A percentile compares a stretch with the other conserved stretches of the same genome.
Evolutionary conservation across 2,797 vertebrate genomes (phyloP).

Genomic region (Urosaurus nigricauda): DNA sequence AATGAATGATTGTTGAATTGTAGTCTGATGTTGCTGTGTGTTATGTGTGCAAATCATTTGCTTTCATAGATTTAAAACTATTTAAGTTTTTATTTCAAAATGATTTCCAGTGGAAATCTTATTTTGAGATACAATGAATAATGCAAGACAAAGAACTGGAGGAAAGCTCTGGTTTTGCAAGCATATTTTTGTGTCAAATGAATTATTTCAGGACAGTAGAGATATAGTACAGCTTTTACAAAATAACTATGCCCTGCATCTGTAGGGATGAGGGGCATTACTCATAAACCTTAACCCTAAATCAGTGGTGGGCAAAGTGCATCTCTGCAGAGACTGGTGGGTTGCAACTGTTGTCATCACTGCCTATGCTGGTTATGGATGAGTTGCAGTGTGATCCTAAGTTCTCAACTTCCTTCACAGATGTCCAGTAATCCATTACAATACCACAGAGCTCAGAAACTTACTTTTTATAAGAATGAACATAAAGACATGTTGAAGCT

Average conservation of each 20-base stretch:
- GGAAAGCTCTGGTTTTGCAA: constrained; percentile 73
- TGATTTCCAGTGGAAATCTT: constrained; percentile 63
- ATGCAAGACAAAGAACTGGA: constrained; percentile 69
- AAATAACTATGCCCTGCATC: constrained; percentile 18
- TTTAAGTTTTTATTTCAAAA: constrained; percentile 71
- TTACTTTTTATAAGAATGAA: background rate
- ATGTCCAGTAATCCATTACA: background rate
- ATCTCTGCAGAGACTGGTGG: too few species aligned
- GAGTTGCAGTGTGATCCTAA: too few species aligned
- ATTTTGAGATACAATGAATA: constrained; percentile 60
- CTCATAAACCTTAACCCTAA: constrained; percentile 3
- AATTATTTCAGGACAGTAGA: constrained; percentile 56
- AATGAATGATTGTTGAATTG: constrained; percentile 64
- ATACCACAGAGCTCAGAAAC: background rate
- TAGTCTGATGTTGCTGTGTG: constrained; percentile 74
- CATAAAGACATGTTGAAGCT: background rate
- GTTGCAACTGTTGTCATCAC: too few species aligned
- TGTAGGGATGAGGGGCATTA: constrained; percentile 24
- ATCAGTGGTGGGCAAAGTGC: background rate
- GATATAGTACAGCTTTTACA: constrained; percentile 40
- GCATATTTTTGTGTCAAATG: constrained; percentile 68
- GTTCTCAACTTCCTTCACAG: background rate
- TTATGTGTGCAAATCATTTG: constrained; percentile 72
- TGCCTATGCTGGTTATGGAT: too few species aligned
- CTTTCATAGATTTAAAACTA: constrained; percentile 76